Base-by-base conservation (phyloP, 2,888 invertebrate genomes). In the Torymus tubicola region DNA sequence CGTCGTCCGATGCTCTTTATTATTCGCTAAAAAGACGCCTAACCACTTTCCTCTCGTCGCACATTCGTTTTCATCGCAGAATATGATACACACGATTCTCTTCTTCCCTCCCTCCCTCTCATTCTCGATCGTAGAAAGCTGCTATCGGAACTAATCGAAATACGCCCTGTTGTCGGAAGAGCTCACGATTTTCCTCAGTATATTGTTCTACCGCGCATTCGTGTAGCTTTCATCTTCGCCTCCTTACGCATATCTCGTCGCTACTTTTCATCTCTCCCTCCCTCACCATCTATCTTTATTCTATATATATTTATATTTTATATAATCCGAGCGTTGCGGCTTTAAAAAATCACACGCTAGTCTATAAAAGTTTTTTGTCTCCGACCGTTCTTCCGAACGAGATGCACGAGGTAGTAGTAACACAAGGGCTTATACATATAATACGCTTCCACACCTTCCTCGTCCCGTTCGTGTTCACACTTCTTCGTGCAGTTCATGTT, bases 311-410 rank as follows among this genome's bases (percentile, higher is more conserved):
- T 13, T 80, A 31, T 72, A 57, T 18, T 68, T 67, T 75, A 67
- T 68, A 60, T 81, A 70, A 72, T 73, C 73, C 69, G 70, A 71
- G 71, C 68, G 68, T 81, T 55, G 71, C 74, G 63, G 73, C 53
- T 76, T 81, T 75, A 81, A 81, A 81, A 81, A 81, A 81, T 81
- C 81, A 81, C 79, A 76, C 78, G 72, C 81, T 81, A 81, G 72
- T 81, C 81, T 81, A 79, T 75, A 81, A 81, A 79, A 75, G 76
- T 72, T 81, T 81, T 72, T 81, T 81, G 64, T 64, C 52, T 73
- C 60, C 63, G 58, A 55, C 58, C 70, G 58, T 65, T 71, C 64
- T 65, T 71, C 64, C 10, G 64, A 58, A 50, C 70, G 61, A 69
- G 77, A 68, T 53, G 67, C 67, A 57, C 57, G 71, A 11, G 8